Conservation (phyloP, 2,888 invertebrate species). For the Campaea margaritaria region DNA sequence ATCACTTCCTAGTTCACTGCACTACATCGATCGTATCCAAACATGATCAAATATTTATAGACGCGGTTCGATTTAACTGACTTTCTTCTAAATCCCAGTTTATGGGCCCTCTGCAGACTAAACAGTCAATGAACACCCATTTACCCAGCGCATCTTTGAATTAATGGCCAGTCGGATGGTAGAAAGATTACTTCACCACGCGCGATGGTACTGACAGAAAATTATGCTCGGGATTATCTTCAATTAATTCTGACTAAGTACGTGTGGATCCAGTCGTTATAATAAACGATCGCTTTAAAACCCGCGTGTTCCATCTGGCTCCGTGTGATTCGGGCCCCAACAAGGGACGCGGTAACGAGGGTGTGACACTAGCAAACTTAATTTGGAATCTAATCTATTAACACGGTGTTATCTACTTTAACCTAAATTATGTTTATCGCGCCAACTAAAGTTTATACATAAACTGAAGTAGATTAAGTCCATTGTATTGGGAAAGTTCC, state of each 20-base stretch:
- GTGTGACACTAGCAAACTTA: conserved; percentile 67
- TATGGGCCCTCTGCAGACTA: conserved; percentile 32
- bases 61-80: conserved; percentile 5
- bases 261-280: conserved; percentile 54
- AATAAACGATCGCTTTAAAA: conserved; percentile 62
- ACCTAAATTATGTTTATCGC: conserved; percentile 50
- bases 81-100: conserved; percentile 30
- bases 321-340: conserved; percentile 49
- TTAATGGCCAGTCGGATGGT: conserved; percentile 31
- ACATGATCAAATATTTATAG: conserved; percentile 25
- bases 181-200: conserved; percentile 23
- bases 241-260: conserved; percentile 55
- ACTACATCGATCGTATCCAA: conserved; percentile 29
- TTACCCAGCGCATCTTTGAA: conserved; percentile 32
- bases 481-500: conserved; percentile 38
- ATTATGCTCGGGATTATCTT: conserved; percentile 55
- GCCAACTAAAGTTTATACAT: conserved; percentile 35
- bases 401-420: conserved; percentile 56
- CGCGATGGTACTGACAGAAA: conserved; percentile 31
- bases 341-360: conserved; percentile 56
- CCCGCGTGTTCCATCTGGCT: conserved; percentile 54
- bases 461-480: conserved; percentile 38
- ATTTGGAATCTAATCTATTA: conserved; percentile 68
- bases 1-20: conserved; percentile 45
- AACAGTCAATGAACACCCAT: conserved; percentile 34